Evolutionary conservation across 2,888 invertebrate species (phyloP), one percentile per base, ranked within the genome.

Genomic region (Boloria selene): DNA sequence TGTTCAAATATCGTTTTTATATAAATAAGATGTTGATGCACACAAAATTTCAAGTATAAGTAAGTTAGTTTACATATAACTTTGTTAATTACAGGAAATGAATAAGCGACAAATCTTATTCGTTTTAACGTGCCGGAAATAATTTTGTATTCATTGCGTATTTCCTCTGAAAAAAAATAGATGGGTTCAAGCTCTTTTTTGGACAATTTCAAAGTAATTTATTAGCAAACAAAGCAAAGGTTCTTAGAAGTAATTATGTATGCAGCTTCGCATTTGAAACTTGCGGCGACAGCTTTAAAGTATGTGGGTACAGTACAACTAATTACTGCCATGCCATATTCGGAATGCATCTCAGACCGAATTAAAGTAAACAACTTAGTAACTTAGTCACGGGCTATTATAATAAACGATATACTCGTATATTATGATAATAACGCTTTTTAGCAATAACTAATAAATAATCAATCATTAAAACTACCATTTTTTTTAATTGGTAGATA

Each of bases 31-130:
- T 47, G 13, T 14, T 18, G n/a, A 47, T 58, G 42, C 26, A 22
- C 18, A 53, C 14, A 18, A 18, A 59, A 44, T 51, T 26, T 44
- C 49, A 50, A 49, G 50, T 59, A 50, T 31, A 31, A 51, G 26
- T 31, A 31, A 51, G 26, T 13, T 38, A 14, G 59, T 52, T 31
- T 47, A 10, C 50, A 31, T 50, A 51, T 56, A 45, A 51, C 49
- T n/a, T 64, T 52, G n/a, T 59, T 58, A 64, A 64, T 52, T 52
- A 53, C 64, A 45, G 64, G 58, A 64, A 64, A 58, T 64, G 51
- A 54, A 38, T 26, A 45, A 50, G 17, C 63, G 38, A 26, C 56
- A 50, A 22, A 14, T 50, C 6, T 17, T 7, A 31, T 54, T 55
- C 13, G 22, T 18, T 50, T 18, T 49, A 49, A 16, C 31, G 47